These are phyloP conservation scores for Adineta ricciae DNA, from an alignment of 2,888 invertebrate species.

Conservation along the genomic window DNA sequence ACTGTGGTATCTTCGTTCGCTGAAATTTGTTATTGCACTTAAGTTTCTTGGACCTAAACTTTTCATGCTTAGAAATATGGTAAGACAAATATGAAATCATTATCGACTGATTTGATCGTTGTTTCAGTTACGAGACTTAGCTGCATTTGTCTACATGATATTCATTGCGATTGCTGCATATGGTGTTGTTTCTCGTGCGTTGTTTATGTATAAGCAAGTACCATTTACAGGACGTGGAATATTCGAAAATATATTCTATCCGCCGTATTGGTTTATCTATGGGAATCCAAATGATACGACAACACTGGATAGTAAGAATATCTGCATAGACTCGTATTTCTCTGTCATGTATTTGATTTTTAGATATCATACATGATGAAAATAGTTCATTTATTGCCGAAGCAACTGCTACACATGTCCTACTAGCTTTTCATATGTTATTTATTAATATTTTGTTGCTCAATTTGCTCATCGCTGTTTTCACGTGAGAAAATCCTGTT, in stretches of 20 bases:
- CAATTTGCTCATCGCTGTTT: background rate
- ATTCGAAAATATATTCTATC: background rate
- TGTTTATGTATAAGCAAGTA: background rate
- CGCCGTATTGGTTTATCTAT: background rate
- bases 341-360: background rate
- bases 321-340: background rate
- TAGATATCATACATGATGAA: background rate
- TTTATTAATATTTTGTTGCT: background rate
- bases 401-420: background rate
- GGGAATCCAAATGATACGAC: background rate
- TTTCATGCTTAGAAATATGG: conserved; percentile 2
- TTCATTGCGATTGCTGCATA: background rate
- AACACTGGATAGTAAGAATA: background rate
- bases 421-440: background rate
- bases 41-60: background rate
- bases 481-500: background rate
- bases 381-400: background rate
- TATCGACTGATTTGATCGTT: background rate
- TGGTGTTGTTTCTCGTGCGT: background rate
- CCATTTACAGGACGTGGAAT: background rate
- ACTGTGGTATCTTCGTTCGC: background rate
- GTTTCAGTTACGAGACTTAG: background rate
- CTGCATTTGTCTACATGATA: background rate
- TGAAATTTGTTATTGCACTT: background rate
- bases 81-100: background rate